Evolutionary conservation across 1,140 invertebrate genomes (phyloP), one percentile per base, ranked within the genome.

Genomic region (Zophobas morio): DNA sequence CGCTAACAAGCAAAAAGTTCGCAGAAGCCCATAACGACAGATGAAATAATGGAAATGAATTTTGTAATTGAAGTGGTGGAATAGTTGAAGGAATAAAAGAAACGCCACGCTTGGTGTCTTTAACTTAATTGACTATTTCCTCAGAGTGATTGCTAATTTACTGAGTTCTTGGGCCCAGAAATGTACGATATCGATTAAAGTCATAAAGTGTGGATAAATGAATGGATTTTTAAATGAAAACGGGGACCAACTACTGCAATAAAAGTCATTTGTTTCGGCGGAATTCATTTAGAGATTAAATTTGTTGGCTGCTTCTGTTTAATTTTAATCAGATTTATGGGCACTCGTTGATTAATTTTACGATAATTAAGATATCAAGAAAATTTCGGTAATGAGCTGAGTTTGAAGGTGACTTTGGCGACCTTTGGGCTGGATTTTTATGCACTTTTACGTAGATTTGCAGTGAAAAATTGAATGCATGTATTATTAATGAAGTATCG

Each of bases 71-170:
- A 46, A 46, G 3, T 46, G 42, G 6, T 3, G 42, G 42, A 46
- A 46, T 8, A 51, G 4, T n/a, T 6, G 4, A 66, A 66, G 8
- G 32, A 66, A 40, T 66, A 8, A 20, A 34, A 66, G 60, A 66
- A 66, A 32, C 42, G 60, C 32, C 39, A 66, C 39, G 60, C 33
- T 66, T 66, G 37, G 39, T 3, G 6, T 46, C 20, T 66, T 42
- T 42, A n/a, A 66, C 60, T 66, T 66, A 66, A 66, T 66, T 66
- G 60, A 40, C 37, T 66, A 66, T 66, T 66, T 66, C 60, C 60
- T 40, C n/a, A 51, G 42, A 66, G 60, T 66, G 35, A 66, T 66
- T 66, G 60, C 42, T 66, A 66, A 66, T 66, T 66, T 51, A 51
- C 2, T 51, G 42, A 66, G 40, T 46, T 66, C 42, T 39, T 63